Conservation (phyloP, 2,888 invertebrate species). For the Entomobrya multifasciata region DNA sequence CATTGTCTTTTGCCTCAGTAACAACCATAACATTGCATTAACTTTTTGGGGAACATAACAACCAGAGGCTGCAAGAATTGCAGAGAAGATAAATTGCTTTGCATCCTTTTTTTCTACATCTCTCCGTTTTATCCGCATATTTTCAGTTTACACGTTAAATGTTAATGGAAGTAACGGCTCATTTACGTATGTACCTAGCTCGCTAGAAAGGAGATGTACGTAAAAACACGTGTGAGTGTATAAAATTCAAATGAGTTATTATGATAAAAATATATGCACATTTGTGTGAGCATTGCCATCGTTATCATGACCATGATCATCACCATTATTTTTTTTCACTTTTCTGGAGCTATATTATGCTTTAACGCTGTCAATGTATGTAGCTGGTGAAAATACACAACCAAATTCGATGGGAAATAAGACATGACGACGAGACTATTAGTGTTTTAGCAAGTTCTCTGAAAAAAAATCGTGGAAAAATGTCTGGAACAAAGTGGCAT, state of each 20-base stretch:
- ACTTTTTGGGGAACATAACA: not conserved
- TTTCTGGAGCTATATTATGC: not conserved
- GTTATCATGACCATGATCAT: not conserved
- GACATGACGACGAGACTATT: slow-evolving; percentile 22
- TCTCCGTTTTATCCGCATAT: slow-evolving; percentile 39
- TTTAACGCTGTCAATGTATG: slow-evolving; percentile 14
- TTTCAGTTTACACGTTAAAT: slow-evolving; percentile 69
- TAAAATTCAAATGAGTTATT: not conserved
- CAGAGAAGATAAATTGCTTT: slow-evolving; percentile 12
- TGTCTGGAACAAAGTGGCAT: slow-evolving; percentile 42
- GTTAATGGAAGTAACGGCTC: slow-evolving; percentile 77
- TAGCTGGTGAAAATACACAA: slow-evolving; percentile 15
- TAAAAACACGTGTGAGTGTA: slow-evolving; percentile 16
- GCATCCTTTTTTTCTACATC: slow-evolving; percentile 15
- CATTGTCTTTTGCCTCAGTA: slow-evolving; percentile 13
- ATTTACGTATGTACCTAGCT: slow-evolving; percentile 63
- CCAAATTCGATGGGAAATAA: slow-evolving; percentile 43
- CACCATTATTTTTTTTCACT: not conserved
- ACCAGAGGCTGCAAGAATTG: not conserved
- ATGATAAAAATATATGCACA: slow-evolving; percentile 12
- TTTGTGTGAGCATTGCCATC: not conserved
- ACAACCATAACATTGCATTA: slow-evolving; percentile 25
- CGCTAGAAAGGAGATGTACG: slow-evolving; percentile 13
- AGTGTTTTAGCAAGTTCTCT: slow-evolving; percentile 40
- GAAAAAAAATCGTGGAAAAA: slow-evolving; percentile 29